Evolutionary conservation across 2,797 vertebrate genomes (phyloP).

Genomic region (Scolopax bukidnonensis): DNA sequence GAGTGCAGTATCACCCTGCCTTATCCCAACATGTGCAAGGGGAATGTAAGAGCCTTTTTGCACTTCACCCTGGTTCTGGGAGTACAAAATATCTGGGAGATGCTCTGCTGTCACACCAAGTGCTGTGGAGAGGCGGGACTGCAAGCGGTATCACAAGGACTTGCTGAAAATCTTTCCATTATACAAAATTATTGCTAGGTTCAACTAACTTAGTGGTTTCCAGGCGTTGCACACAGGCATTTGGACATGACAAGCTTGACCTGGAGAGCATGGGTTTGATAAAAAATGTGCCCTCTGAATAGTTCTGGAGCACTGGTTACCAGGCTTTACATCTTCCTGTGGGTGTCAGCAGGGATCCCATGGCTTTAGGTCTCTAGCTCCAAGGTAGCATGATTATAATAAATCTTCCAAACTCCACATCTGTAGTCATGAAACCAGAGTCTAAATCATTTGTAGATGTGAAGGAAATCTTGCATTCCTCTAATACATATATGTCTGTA

Average conservation of each 20-base stretch:
- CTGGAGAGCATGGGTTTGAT: neutral
- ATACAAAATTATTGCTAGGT: neutral
- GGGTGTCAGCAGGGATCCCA: neutral
- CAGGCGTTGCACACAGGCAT: rapidly evolving
- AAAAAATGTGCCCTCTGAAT: neutral
- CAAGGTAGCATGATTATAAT: neutral
- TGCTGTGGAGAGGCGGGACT: neutral
- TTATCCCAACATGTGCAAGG: neutral
- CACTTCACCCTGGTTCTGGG: neutral
- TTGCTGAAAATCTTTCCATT: neutral
- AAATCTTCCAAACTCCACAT: neutral
- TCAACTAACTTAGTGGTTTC: neutral
- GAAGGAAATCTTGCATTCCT: neutral
- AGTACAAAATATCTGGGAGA: neutral
- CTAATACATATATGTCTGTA: neutral
- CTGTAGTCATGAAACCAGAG: neutral
- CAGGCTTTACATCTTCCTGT: neutral
- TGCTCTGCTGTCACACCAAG: neutral
- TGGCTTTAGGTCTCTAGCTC: neutral
- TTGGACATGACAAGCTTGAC: neutral
- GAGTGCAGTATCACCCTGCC: no score
- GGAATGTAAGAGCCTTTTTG: neutral
- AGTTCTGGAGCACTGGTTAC: neutral
- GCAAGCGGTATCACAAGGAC: neutral
- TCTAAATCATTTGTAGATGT: neutral